Base-by-base conservation (phyloP, 2,888 invertebrate genomes). In the Pyrochroa serraticornis region DNA sequence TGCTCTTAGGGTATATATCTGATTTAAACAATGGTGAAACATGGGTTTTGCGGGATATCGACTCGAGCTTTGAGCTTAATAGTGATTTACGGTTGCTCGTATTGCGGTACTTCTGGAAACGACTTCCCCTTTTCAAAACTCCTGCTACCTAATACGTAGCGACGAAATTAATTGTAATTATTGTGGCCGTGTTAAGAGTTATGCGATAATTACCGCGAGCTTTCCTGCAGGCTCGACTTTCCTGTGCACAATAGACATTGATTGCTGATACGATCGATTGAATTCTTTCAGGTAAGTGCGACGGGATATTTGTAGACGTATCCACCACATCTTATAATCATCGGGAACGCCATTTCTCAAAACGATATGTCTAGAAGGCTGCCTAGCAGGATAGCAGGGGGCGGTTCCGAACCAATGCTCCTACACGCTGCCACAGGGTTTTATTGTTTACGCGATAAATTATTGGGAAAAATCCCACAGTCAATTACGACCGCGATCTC, bases 1-100 rank as follows among this genome's bases (percentile, higher is more conserved):
- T 64, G 62, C 60, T 65, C 52, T 63, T 64, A 58, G 62, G 57
- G 59, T 56, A 63, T 60, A 54, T 61, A 63, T 61, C 61, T 63
- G 63, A 61, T 63, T 61, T 55, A 53, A 61, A 63, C 61, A 61
- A 63, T 61, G 58, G 59, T 62, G 59, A 62, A 60, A 62, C 62
- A 62, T 62, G 62, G 59, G 37, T 56, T 62, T 62, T 52, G 59
- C 62, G 56, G 59, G 50, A 62, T 57, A 43, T 49, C 48, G 42
- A 59, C 50, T 55, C 59, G 51, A 49, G 49, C 58, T 58, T 54
- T 58, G 49, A 58, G 58, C 44, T 54, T 58, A 58, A 58, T 54
- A 54, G 58, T 58, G 53, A 58, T 41, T 54, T 58, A 58, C 53
- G 50, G 58, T 32, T n/a, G 46, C 3, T 22, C 22, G 22, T 22